Conservation (phyloP, 2,113 vertebrate genomes). For the Steatornis caripensis region DNA sequence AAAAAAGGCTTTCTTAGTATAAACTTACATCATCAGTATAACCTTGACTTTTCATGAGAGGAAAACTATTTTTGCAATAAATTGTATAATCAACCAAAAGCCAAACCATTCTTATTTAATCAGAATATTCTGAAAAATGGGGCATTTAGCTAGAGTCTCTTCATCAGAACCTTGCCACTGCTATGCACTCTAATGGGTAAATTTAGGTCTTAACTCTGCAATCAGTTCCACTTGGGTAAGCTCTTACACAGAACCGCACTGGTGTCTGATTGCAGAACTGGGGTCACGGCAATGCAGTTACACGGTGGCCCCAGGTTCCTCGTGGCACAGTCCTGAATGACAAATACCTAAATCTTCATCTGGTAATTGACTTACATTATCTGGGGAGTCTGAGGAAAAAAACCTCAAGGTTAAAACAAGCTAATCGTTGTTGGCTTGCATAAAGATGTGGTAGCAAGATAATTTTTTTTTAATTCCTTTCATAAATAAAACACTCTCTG, state of each 20-base stretch:
- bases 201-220: neutral
- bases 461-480: neutral
- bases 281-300: neutral
- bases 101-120: neutral
- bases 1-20: neutral
- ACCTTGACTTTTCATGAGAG: neutral
- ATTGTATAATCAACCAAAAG: neutral
- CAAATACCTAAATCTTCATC: neutral
- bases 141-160: neutral
- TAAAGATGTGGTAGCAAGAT: neutral
- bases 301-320: neutral
- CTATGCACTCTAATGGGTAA: neutral
- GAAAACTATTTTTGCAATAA: neutral
- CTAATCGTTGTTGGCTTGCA: neutral
- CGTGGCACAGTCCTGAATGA: neutral
- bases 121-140: neutral
- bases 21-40: neutral
- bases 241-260: fast-evolving
- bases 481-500: neutral
- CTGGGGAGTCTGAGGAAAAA: neutral
- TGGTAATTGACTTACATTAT: neutral
- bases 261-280: neutral
- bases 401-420: neutral
- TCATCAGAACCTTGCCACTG: neutral
- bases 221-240: neutral